Evolutionary conservation across 2,113 vertebrate genomes (phyloP).

Genomic region (Cyprinodon brontotheroides): DNA sequence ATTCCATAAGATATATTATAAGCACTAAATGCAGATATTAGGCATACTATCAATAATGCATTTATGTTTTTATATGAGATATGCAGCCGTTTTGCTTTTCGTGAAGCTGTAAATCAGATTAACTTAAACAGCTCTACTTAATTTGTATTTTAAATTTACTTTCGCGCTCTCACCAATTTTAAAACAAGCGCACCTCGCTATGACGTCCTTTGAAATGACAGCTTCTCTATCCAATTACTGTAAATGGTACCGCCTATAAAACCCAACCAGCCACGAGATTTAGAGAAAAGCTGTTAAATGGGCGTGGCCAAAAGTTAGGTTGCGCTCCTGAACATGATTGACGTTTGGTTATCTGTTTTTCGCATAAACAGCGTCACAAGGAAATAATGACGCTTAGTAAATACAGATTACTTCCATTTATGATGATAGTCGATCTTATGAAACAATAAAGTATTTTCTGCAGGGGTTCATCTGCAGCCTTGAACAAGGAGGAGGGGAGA

Average conservation of each 20-base stretch:
- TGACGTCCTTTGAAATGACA: conserved; percentile 46
- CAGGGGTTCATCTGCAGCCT: background rate
- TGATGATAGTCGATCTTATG: background rate
- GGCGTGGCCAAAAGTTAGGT: conserved; percentile 64
- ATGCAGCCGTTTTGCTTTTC: no score
- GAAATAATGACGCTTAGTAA: background rate
- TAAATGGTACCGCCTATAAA: conserved; percentile 6
- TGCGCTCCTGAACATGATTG: conserved; percentile 60
- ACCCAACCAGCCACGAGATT: conserved; percentile 47
- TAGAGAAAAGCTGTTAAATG: conserved; percentile 17
- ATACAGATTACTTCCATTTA: background rate
- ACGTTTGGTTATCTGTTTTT: conserved; percentile 69
- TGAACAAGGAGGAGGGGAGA: conserved; percentile 23
- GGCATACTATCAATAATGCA: no score
- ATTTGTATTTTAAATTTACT: background rate
- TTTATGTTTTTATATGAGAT: no score
- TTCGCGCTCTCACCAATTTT: rapidly evolving
- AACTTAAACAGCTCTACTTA: no score
- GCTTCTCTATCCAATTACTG: conserved; percentile 55
- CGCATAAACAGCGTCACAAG: conserved; percentile 62
- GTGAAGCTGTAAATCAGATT: no score
- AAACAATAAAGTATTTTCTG: background rate
- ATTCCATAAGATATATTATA: no score
- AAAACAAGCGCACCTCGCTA: conserved; percentile 52
- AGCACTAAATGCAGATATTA: no score